These are phyloP conservation scores for Drosophila tripunctata DNA, from an alignment of 2,888 invertebrate genomes.

Conservation along the genomic window DNA sequence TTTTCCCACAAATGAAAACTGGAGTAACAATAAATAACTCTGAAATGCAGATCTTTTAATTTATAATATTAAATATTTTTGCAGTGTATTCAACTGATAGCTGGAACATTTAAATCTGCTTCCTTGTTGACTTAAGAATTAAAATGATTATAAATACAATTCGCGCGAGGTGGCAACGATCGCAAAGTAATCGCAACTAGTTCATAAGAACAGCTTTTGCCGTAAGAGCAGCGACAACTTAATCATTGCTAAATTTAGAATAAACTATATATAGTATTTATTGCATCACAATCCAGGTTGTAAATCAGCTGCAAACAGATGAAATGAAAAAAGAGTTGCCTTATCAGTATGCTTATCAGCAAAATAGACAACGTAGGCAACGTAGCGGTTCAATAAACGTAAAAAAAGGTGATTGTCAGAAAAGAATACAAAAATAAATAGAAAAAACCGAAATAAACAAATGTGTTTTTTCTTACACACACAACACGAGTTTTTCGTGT, in stretches of 20 bases:
- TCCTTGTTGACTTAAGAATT: neutral
- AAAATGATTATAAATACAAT: neutral
- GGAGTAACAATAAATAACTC: neutral
- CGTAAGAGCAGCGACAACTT: neutral
- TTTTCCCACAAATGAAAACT: neutral
- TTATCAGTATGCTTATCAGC: constrained; percentile 28
- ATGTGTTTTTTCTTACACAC: constrained; percentile 6
- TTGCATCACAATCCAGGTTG: neutral
- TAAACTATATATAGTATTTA: constrained; percentile 11
- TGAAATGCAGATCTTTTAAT: no score
- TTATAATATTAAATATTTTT: no score
- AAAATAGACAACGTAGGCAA: constrained; percentile 1
- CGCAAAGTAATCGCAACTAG: neutral
- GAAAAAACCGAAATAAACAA: constrained; percentile 15
- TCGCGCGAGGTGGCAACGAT: neutral
- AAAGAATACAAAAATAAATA: constrained; percentile 5
- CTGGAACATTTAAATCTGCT: neutral
- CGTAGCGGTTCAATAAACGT: constrained; percentile 56
- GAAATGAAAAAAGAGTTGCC: neutral
- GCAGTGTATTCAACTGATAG: neutral
- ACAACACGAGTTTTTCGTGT: constrained; percentile 10
- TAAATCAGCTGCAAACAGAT: neutral
- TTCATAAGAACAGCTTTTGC: neutral
- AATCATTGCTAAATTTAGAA: neutral
- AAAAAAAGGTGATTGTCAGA: constrained; percentile 45